Evolutionary conservation across 2,888 invertebrate species (phyloP).

Genomic region (Micropterix aruncella): DNA sequence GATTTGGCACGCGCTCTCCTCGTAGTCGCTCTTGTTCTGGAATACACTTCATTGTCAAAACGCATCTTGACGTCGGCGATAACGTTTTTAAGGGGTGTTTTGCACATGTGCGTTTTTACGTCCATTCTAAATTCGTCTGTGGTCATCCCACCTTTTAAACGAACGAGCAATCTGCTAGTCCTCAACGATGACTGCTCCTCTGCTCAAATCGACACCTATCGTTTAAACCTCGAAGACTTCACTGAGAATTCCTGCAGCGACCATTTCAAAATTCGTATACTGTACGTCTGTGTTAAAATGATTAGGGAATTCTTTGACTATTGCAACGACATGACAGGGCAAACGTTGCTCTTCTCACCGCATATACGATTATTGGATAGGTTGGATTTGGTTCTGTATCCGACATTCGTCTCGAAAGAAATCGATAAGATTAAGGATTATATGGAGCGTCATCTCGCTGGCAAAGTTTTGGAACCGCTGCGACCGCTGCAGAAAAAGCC

Average conservation of each 20-base stretch:
- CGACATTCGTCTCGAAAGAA: slow-evolving; percentile 33
- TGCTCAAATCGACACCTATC: slow-evolving; percentile 20
- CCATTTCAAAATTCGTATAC: slow-evolving; percentile 48
- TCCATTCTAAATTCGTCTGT: slow-evolving; percentile 41
- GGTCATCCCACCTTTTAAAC: slow-evolving; percentile 54
- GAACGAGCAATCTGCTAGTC: slow-evolving; percentile 41
- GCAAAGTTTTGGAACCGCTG: slow-evolving; percentile 42
- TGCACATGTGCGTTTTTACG: slow-evolving; percentile 57
- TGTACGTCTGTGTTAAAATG: slow-evolving; percentile 40
- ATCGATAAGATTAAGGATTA: slow-evolving; percentile 28
- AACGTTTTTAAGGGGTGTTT: slow-evolving; percentile 62
- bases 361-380: slow-evolving; percentile 39
- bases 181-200: slow-evolving; percentile 35
- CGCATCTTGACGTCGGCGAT: slow-evolving; percentile 68
- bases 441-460: slow-evolving; percentile 33
- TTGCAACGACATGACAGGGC: slow-evolving; percentile 28
- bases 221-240: slow-evolving; percentile 45
- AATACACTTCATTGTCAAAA: slow-evolving; percentile 69
- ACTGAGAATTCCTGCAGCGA: slow-evolving; percentile 33
- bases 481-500: slow-evolving; percentile 54
- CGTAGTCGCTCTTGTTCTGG: slow-evolving; percentile 54
- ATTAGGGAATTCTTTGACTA: slow-evolving; percentile 42
- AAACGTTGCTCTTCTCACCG: slow-evolving; percentile 35
- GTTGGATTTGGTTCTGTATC: slow-evolving; percentile 46
- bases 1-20: slow-evolving; percentile 71